These are phyloP conservation scores for Lochmaea capreae DNA, from an alignment of 2,888 invertebrate genomes.

Conservation along the genomic window DNA sequence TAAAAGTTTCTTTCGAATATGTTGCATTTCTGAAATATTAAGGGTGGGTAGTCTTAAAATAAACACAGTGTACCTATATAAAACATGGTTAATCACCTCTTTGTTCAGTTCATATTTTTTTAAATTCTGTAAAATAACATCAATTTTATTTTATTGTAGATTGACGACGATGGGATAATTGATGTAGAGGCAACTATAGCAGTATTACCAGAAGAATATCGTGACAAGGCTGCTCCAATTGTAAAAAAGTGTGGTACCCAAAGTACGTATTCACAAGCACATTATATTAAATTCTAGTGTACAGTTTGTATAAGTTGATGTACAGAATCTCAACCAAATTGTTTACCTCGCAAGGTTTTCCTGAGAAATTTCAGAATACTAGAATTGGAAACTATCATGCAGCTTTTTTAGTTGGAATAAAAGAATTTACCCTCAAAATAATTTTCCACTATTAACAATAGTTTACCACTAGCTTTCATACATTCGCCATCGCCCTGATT, in stretches of 20 bases:
- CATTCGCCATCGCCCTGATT: no score
- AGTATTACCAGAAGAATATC: slow-evolving; percentile 61
- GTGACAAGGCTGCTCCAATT: slow-evolving; percentile 53
- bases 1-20: no score
- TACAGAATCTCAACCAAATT: neutral
- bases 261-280: slow-evolving; percentile 51
- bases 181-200: slow-evolving; percentile 63
- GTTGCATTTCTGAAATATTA: no score
- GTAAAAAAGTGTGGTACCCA: slow-evolving; percentile 60
- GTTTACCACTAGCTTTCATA: no score
- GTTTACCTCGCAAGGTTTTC: neutral
- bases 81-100: no score
- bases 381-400: neutral
- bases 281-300: neutral
- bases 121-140: no score
- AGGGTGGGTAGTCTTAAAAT: no score
- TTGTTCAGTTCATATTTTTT: no score
- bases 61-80: no score
- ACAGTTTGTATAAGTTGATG: neutral
- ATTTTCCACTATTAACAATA: no score
- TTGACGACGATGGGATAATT: slow-evolving; percentile 62
- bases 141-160: slow-evolving; percentile 48
- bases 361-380: slow-evolving; percentile 4
- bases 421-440: no score
- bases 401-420: neutral